Evolutionary conservation across 2,113 vertebrate species (phyloP).

Genomic region (Notarius lentiginosus): DNA sequence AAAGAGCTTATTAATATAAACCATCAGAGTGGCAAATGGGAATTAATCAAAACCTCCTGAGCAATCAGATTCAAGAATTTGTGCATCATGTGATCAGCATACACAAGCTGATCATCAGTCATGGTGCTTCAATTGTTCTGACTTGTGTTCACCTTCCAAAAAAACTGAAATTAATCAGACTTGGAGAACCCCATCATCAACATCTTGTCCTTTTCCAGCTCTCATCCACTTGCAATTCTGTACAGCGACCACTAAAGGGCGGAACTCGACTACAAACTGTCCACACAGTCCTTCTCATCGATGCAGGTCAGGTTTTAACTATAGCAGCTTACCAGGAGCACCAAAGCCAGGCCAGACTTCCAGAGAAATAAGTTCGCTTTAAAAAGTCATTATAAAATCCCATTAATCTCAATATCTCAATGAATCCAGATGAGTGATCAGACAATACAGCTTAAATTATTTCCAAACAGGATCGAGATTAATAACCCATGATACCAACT

Average conservation of each 20-base stretch:
- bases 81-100: background rate
- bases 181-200: background rate
- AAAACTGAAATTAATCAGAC: background rate
- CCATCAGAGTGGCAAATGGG: background rate
- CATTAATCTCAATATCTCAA: constrained; percentile 63
- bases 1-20: background rate
- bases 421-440: constrained; percentile 61
- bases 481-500: constrained; percentile 40
- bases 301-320: constrained; percentile 51
- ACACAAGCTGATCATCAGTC: background rate
- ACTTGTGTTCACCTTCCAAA: background rate
- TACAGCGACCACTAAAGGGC: constrained; percentile 69
- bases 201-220: background rate
- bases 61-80: background rate
- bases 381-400: constrained; percentile 68
- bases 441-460: constrained; percentile 60
- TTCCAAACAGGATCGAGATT: constrained; percentile 51
- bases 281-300: background rate
- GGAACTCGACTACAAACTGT: constrained; percentile 68
- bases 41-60: background rate
- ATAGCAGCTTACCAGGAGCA: constrained; percentile 57
- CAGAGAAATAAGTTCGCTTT: constrained; percentile 66
- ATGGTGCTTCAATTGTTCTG: background rate
- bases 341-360: constrained; percentile 60
- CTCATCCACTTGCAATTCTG: constrained; percentile 59